Base-by-base conservation (phyloP, 1,140 invertebrate species). In the Antheraea mylitta region DNA sequence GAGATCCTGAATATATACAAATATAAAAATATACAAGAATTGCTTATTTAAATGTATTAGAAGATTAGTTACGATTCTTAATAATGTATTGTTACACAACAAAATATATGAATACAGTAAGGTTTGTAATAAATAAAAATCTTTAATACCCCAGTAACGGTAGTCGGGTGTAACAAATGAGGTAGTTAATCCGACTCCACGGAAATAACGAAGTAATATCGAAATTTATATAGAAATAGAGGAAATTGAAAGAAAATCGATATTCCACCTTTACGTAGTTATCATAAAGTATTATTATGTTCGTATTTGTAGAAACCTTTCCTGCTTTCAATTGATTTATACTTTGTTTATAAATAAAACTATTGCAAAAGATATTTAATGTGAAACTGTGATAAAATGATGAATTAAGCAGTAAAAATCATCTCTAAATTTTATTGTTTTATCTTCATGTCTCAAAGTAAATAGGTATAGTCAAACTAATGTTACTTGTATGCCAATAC, bases 231-330 rank as follows among this genome's bases (percentile, higher is more conserved):
- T n/a, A 16, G 42, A 64, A 64, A 48, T 53, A 30, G 22, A 68
- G 67, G 67, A 69, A 69, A 69, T 68, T 64, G 62, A 64, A 69
- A 58, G 62, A 69, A 69, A 69, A 64, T 69, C 61, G 61, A 69
- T 69, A 64, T 69, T 45, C 61, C 48, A 69, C 67, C 67, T 69
- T 53, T 53, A 16, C 11, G 67, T 18, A 63, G 18, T 48, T 68
- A 66, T 66, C 61, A 18, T 63, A 63, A 63, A 63, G 37, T 63
- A 63, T 63, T 63, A 53, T 22, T 36, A 37, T 18, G 30, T 16
- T 36, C 18, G 30, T 63, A 11, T 63, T 30, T 37, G 30, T 37
- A 6, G 37, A 63, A 63, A 63, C 61, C 5, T 0, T 53, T 6
- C 7, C 16, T n/a, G 45, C 16, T 53, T 13, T 13, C 11, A 16